Evolutionary conservation across 2,888 invertebrate genomes (phyloP).

Genomic region (Mimas tiliae): DNA sequence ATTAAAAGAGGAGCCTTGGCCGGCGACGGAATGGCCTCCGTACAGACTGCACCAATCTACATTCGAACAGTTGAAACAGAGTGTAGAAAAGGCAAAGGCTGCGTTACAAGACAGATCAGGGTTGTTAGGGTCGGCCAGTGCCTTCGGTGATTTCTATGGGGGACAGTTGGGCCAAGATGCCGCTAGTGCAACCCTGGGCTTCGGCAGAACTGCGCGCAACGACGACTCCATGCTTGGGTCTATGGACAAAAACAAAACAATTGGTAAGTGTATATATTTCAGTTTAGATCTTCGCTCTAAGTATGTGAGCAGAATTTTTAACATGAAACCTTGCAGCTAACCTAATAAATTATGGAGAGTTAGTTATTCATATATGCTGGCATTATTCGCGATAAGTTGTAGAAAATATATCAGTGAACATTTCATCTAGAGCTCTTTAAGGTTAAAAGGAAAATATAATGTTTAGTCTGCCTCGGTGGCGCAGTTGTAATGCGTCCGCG

Average conservation of each 20-base stretch:
- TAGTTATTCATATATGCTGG: no score
- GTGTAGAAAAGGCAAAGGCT: slow-evolving; percentile 95
- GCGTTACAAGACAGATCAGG: slow-evolving; percentile 90
- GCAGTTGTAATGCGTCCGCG: no score
- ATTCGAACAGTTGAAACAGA: slow-evolving; percentile 95
- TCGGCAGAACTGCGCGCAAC: slow-evolving; percentile 65
- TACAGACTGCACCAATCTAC: slow-evolving; percentile 94
- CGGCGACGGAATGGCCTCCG: slow-evolving; percentile 88
- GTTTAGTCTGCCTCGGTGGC: no score
- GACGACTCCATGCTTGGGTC: slow-evolving; percentile 77
- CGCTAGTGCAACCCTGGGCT: slow-evolving; percentile 63
- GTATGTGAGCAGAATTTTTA: no score
- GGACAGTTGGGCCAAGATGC: slow-evolving; percentile 79
- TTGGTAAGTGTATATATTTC: slow-evolving; percentile 62
- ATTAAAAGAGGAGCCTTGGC: slow-evolving; percentile 83
- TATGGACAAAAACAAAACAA: slow-evolving; percentile 72
- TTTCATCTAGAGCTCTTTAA: no score
- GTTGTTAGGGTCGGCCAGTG: slow-evolving; percentile 88
- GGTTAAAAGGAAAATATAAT: no score
- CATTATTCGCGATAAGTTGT: no score
- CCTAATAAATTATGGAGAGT: no score
- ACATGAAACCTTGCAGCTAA: no score
- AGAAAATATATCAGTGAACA: no score
- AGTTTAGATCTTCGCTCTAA: no score
- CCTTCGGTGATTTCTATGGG: slow-evolving; percentile 88